phyloP scores from a whole-genome alignment of 2,888 invertebrate genomes.

The Laothoe populi region DNA sequence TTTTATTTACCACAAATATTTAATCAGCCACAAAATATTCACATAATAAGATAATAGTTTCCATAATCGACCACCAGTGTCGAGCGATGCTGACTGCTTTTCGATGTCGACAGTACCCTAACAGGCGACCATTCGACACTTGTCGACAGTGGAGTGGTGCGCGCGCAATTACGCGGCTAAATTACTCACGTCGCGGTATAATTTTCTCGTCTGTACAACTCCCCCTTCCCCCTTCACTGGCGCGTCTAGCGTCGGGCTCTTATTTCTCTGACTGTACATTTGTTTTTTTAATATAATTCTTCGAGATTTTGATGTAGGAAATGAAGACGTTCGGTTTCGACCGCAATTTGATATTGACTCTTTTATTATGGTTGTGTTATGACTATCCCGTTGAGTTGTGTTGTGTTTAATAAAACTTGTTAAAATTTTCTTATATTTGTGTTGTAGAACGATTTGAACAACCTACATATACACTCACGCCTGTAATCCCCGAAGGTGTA shows the following conservation, averaged over 20 bases:
- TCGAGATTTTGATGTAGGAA: slow-evolving; percentile 13
- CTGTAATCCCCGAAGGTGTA: no score
- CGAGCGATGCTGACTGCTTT: background rate
- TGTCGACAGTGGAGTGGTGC: slow-evolving; percentile 39
- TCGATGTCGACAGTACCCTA: slow-evolving; percentile 16
- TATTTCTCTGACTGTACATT: slow-evolving; percentile 51
- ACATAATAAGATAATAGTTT: background rate
- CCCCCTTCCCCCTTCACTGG: background rate
- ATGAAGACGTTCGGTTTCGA: slow-evolving; percentile 10
- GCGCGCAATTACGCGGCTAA: slow-evolving; percentile 68
- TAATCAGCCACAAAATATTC: background rate
- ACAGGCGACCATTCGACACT: slow-evolving; percentile 28
- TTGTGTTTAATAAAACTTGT: no score
- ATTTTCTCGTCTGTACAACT: slow-evolving; percentile 58
- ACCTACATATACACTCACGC: no score
- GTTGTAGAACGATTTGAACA: no score
- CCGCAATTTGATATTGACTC: slow-evolving; percentile 11
- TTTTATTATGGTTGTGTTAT: background rate
- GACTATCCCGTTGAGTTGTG: no score
- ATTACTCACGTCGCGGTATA: slow-evolving; percentile 63
- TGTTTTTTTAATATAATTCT: slow-evolving; percentile 28
- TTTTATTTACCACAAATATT: background rate
- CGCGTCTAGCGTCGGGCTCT: slow-evolving; percentile 40
- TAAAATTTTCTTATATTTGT: no score
- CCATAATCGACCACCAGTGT: slow-evolving; percentile 1